phyloP scores from a whole-genome alignment of 2,797 vertebrate genomes.

The Chelidonichthys spinosus region DNA sequence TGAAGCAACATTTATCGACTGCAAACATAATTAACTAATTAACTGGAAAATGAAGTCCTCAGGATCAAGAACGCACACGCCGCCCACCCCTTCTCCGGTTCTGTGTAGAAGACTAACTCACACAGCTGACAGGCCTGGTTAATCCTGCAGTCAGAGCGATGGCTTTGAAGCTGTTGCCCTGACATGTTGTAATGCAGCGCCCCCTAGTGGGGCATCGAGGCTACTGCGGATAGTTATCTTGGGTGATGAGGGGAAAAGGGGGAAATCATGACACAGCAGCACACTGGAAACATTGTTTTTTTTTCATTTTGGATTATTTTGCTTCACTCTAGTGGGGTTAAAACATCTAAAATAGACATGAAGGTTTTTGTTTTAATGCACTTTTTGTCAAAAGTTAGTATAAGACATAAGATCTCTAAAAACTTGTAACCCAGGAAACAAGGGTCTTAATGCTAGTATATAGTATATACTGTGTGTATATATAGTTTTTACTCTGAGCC shows the following conservation, averaged over 20 bases:
- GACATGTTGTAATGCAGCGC: conserved; percentile 36
- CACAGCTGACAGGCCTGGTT: neutral
- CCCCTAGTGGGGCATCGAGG: conserved; percentile 16
- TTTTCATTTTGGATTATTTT: neutral
- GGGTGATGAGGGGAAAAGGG: neutral
- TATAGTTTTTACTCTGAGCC: too few relatives aligned
- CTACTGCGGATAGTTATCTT: neutral
- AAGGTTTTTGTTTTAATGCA: too few relatives aligned
- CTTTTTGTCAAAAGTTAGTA: too few relatives aligned
- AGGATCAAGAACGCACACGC: conserved; percentile 37
- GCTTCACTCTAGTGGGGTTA: too few relatives aligned
- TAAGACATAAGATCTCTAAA: too few relatives aligned
- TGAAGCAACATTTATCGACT: conserved; percentile 51
- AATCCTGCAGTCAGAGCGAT: neutral
- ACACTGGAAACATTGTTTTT: neutral
- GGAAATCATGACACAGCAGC: conserved; percentile 25
- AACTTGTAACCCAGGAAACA: too few relatives aligned
- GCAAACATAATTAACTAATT: conserved; percentile 44
- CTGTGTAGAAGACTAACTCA: conserved; percentile 7
- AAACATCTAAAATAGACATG: too few relatives aligned
- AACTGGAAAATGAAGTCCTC: conserved; percentile 49
- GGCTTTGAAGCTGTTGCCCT: neutral
- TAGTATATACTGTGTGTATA: too few relatives aligned
- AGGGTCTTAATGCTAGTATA: too few relatives aligned
- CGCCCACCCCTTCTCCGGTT: conserved; percentile 7